Conservation (phyloP, 2,113 vertebrate genomes). For the Myotis lucifugus region DNA sequence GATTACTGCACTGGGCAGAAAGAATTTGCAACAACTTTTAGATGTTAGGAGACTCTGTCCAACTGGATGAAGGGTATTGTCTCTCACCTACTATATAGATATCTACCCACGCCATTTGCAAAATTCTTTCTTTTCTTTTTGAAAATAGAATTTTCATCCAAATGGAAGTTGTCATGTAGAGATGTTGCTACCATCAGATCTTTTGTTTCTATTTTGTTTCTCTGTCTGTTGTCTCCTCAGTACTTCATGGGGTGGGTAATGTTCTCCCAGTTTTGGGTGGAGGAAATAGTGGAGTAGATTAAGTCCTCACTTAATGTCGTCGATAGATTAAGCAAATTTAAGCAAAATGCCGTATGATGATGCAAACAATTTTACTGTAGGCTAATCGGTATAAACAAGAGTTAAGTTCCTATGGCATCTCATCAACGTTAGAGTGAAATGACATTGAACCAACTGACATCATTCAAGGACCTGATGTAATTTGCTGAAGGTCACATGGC, state of each 20-base stretch:
- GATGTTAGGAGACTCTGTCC: neutral
- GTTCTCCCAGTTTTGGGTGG: neutral
- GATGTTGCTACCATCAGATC: neutral
- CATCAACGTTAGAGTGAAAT: neutral
- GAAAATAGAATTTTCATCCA: neutral
- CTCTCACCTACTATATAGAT: neutral
- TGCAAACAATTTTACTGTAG: no score
- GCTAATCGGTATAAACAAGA: neutral
- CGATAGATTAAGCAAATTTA: neutral
- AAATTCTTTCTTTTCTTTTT: neutral
- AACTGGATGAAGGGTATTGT: neutral
- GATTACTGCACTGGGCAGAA: neutral
- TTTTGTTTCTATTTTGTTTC: neutral
- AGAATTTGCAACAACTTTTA: neutral
- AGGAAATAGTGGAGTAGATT: neutral
- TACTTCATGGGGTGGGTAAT: neutral
- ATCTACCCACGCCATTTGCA: neutral
- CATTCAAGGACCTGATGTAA: neutral
- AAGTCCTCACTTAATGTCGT: neutral
- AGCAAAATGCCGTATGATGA: neutral
- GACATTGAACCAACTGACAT: neutral
- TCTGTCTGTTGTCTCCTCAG: neutral
- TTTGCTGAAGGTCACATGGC: neutral
- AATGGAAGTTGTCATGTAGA: neutral
- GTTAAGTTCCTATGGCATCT: neutral